These are phyloP conservation scores for Catocala sponsa DNA, from an alignment of 2,888 invertebrate species.

Conservation along the genomic window DNA sequence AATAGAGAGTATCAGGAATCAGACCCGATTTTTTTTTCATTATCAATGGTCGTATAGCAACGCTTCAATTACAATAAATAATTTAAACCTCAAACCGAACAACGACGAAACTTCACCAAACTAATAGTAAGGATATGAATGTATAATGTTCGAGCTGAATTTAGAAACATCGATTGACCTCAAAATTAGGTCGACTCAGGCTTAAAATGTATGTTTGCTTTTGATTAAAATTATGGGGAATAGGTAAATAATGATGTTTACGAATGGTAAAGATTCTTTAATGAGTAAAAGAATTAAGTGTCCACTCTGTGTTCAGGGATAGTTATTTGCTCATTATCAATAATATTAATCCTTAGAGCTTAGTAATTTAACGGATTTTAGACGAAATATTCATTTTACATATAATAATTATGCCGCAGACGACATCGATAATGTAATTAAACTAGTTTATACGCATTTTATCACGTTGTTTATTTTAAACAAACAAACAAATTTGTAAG, in stretches of 20 bases:
- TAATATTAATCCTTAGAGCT: too few species aligned
- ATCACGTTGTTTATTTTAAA: too few species aligned
- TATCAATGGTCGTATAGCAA: background rate
- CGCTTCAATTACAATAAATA: conserved; percentile 9
- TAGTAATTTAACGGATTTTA: too few species aligned
- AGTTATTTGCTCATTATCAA: background rate
- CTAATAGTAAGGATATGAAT: conserved; percentile 50
- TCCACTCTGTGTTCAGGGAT: background rate
- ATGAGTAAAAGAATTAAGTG: background rate
- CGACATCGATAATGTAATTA: too few species aligned
- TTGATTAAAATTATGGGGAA: conserved; percentile 13
- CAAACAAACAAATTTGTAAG: too few species aligned
- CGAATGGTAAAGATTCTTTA: conserved; percentile 4
- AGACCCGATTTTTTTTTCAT: too few species aligned
- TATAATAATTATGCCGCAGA: too few species aligned
- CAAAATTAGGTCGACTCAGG: conserved; percentile 13
- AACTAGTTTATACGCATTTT: too few species aligned
- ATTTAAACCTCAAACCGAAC: conserved; percentile 24
- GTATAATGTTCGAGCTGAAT: conserved; percentile 38
- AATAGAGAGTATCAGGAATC: too few species aligned
- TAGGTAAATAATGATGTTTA: conserved; percentile 13
- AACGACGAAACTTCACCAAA: conserved; percentile 33
- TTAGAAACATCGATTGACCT: conserved; percentile 41
- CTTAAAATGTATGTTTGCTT: conserved; percentile 6
- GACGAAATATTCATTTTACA: too few species aligned